Evolutionary conservation across 2,113 vertebrate genomes (phyloP).

Genomic region (Sminthopsis crassicaudata): DNA sequence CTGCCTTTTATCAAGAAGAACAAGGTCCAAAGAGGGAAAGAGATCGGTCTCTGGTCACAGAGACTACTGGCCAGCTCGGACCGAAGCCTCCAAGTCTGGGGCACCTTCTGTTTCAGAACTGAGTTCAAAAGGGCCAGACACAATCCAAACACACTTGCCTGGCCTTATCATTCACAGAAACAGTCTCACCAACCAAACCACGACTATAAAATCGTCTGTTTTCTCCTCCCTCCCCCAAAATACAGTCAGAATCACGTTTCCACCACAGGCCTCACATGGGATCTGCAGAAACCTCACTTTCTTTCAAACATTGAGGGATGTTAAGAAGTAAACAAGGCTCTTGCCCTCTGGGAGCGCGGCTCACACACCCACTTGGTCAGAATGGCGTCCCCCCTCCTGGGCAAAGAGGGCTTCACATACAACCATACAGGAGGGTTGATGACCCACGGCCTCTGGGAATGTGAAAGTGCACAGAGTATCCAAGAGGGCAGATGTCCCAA

Average conservation of each 20-base stretch:
- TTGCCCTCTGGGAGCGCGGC: not conserved
- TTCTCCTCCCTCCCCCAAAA: not conserved
- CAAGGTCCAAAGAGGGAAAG: not conserved
- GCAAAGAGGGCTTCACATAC: not conserved
- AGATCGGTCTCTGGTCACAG: not conserved
- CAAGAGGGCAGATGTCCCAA: not conserved
- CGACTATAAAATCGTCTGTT: slow-evolving; percentile 4
- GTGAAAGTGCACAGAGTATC: not conserved
- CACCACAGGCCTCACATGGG: not conserved
- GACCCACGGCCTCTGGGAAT: not conserved
- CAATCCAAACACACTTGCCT: slow-evolving; percentile 29
- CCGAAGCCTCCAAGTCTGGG: not conserved
- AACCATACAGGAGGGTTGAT: not conserved
- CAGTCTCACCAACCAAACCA: slow-evolving; percentile 16
- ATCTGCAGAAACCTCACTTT: not conserved
- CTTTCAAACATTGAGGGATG: not conserved
- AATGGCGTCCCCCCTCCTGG: not conserved
- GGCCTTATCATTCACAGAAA: slow-evolving; percentile 24
- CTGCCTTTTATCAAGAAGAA: not conserved
- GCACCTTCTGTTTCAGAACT: not conserved
- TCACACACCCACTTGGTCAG: not conserved
- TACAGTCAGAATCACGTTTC: slow-evolving; percentile 30
- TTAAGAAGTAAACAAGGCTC: not conserved
- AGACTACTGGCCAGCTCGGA: not conserved
- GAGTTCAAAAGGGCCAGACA: not conserved